Conservation (phyloP, 2,797 vertebrate genomes). For the Otus scops region DNA sequence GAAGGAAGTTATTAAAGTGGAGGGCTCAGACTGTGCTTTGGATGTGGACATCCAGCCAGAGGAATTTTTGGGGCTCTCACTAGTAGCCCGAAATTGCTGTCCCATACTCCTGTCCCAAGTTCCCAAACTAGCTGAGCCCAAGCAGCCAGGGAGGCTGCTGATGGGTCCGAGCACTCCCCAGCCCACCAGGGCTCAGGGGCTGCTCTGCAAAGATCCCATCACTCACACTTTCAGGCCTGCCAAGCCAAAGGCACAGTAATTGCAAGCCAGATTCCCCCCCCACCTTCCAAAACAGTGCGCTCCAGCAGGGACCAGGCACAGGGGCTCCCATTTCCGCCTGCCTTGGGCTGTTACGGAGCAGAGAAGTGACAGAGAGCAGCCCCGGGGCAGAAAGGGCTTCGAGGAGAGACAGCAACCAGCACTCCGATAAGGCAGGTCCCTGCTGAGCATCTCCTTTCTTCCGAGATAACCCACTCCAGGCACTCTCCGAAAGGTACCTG, state of each 20-base stretch:
- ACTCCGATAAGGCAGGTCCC: conserved; percentile 73
- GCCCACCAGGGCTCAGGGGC: fast-evolving
- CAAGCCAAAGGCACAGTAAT: conserved; percentile 41
- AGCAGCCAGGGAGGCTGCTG: background rate
- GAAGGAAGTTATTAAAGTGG: background rate
- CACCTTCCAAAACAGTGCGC: background rate
- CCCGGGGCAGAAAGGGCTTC: background rate
- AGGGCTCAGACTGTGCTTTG: background rate
- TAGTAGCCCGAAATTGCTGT: background rate
- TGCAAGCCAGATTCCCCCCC: background rate
- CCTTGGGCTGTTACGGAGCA: conserved; percentile 30
- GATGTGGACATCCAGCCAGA: background rate
- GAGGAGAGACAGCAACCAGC: conserved; percentile 73
- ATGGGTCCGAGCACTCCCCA: background rate
- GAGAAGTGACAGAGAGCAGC: conserved; percentile 62
- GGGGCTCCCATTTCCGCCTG: conserved; percentile 55
- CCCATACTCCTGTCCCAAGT: background rate
- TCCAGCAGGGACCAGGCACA: conserved; percentile 15
- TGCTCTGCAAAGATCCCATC: conserved; percentile 40
- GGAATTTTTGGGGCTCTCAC: background rate
- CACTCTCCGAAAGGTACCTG: background rate
- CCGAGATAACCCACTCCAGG: conserved; percentile 65
- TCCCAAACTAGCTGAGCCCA: background rate
- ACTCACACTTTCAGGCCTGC: conserved; percentile 51
- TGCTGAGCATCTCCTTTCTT: conserved; percentile 74